A percentile compares a stretch with the other conserved stretches of the same genome.
Evolutionary conservation across 2,888 invertebrate species (phyloP).

Genomic region (Pristionchus maxplancki): DNA sequence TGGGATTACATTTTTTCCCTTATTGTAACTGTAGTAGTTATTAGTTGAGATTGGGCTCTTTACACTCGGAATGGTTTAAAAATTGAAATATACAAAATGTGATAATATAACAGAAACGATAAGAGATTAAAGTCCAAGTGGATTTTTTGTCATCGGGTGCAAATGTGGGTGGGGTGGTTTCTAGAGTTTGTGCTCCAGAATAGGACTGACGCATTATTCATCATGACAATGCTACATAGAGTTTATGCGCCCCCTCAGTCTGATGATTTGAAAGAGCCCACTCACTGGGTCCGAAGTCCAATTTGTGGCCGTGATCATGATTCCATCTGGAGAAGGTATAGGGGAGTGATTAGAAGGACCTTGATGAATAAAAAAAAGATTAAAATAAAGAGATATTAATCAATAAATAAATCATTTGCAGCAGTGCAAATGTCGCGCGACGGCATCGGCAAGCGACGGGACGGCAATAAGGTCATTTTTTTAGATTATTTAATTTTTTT

Average conservation of each 20-base stretch:
- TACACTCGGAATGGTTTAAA: too few relatives aligned
- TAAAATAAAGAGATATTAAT: background rate
- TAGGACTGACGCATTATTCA: background rate
- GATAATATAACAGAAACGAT: background rate
- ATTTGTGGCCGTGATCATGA: background rate
- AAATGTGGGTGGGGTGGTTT: background rate
- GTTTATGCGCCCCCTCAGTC: too few relatives aligned
- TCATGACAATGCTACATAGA: background rate
- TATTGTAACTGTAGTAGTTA: too few relatives aligned
- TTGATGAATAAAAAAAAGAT: background rate
- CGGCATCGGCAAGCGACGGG: slow-evolving; percentile 66
- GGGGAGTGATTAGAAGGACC: background rate
- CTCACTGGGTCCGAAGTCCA: background rate
- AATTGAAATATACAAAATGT: too few relatives aligned
- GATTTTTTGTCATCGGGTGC: background rate
- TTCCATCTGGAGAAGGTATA: background rate
- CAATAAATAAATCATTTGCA: slow-evolving; percentile 51
- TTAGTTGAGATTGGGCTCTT: too few relatives aligned
- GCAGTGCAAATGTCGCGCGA: slow-evolving; percentile 72
- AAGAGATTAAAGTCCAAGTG: background rate
- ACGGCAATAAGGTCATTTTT: slow-evolving; percentile 42
- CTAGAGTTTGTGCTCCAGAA: background rate
- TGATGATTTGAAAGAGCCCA: background rate
- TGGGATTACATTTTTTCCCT: too few relatives aligned
- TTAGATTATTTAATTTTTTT: background rate